A percentile compares a stretch with the other conserved stretches of the same genome.
phyloP scores from a whole-genome alignment of 2,888 invertebrate species.

The Tiliacea aurago region DNA sequence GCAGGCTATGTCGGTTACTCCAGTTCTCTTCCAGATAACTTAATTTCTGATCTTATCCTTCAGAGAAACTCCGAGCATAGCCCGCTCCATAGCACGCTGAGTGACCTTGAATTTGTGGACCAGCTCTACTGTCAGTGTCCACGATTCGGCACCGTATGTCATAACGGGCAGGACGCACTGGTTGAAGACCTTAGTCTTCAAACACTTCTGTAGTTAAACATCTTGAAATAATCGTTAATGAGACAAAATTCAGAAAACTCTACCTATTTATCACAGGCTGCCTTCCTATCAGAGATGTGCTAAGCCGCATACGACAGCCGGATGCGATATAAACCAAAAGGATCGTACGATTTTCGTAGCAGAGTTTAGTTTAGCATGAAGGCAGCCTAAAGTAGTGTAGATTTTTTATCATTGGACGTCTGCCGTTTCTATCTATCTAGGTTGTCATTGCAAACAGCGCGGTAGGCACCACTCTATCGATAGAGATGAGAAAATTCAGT shows the following conservation, averaged over 20 bases:
- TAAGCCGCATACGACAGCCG: not conserved
- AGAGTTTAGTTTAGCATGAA: not conserved
- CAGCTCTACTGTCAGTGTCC: too few species aligned
- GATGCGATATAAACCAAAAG: not conserved
- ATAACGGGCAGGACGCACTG: too few species aligned
- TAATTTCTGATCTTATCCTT: too few species aligned
- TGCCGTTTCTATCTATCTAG: not conserved
- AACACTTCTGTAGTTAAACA: conserved; percentile 87
- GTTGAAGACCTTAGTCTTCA: too few species aligned
- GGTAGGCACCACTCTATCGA: not conserved
- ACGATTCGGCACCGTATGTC: too few species aligned
- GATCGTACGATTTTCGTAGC: not conserved
- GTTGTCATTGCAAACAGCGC: not conserved
- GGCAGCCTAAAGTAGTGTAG: not conserved
- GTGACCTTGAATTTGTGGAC: too few species aligned
- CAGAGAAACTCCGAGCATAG: too few species aligned
- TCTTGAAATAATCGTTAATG: not conserved
- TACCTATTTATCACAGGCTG: not conserved
- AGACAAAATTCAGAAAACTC: not conserved
- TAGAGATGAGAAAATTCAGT: not conserved
- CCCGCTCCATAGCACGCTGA: too few species aligned
- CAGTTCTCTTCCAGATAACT: too few species aligned
- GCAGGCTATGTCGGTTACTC: too few species aligned
- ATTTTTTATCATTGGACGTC: not conserved
- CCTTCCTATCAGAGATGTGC: not conserved